Evolutionary conservation across 2,888 invertebrate species (phyloP).

Genomic region (Amaurobius ferox): DNA sequence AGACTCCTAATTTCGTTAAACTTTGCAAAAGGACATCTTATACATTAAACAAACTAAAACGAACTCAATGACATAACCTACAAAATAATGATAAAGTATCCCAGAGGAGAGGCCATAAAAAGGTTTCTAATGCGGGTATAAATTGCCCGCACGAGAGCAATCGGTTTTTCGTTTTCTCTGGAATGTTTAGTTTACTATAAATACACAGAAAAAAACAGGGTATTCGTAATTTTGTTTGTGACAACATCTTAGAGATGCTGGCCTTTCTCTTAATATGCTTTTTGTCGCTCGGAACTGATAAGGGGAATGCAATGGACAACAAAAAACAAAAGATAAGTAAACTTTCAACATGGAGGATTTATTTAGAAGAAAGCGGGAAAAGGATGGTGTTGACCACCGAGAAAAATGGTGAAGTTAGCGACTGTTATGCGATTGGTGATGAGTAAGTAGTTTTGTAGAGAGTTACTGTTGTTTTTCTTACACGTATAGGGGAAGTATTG

Average conservation of each 20-base stretch:
- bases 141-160: conserved; percentile 4
- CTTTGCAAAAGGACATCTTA: too few relatives aligned
- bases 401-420: not conserved
- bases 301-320: too few relatives aligned
- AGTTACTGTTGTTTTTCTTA: too few relatives aligned
- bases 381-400: conserved; percentile 23
- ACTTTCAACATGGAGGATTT: conserved; percentile 20
- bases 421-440: conserved; percentile 41
- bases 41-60: too few relatives aligned
- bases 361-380: not conserved
- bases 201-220: too few relatives aligned
- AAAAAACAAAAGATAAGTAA: not conserved
- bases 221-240: too few relatives aligned
- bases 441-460: conserved; percentile 21
- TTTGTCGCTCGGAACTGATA: not conserved
- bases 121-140: not conserved
- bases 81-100: conserved; percentile 9
- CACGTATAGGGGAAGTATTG: too few relatives aligned
- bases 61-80: too few relatives aligned
- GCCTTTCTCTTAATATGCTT: not conserved
- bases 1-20: too few relatives aligned
- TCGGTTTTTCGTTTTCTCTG: not conserved
- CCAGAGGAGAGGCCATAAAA: not conserved
- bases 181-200: not conserved
- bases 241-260: not conserved